Conservation (phyloP, 2,797 vertebrate species). For the Sciurus carolinensis region DNA sequence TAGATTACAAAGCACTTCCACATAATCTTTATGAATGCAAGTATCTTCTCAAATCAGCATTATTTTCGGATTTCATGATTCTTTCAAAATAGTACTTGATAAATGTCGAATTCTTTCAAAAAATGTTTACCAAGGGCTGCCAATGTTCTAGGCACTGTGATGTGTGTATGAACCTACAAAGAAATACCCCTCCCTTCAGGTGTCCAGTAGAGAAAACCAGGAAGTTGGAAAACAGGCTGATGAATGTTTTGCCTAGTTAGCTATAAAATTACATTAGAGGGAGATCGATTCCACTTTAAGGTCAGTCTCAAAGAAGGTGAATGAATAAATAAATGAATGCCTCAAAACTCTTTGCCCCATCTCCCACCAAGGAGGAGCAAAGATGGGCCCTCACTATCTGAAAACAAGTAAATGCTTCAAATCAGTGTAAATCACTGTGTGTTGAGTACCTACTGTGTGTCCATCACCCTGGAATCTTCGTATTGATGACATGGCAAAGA, state of each 20-base stretch:
- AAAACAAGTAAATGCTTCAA: background rate
- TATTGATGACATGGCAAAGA: background rate
- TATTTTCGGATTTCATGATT: constrained; percentile 48
- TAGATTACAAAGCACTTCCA: constrained; percentile 41
- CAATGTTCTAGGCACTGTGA: background rate
- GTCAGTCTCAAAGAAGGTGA: background rate
- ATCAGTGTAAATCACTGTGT: background rate
- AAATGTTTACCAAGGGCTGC: background rate
- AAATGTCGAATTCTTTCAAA: constrained; percentile 48
- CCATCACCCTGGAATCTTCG: background rate
- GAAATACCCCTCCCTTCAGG: background rate
- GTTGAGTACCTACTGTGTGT: background rate
- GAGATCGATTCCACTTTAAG: background rate
- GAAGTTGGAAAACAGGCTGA: background rate
- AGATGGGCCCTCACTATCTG: background rate
- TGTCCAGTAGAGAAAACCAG: background rate
- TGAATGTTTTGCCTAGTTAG: background rate
- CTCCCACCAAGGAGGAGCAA: background rate
- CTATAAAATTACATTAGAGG: background rate
- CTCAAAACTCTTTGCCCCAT: background rate
- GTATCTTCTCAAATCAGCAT: constrained; percentile 35
- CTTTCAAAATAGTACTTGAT: constrained; percentile 44
- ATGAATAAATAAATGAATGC: background rate
- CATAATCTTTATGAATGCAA: constrained; percentile 42
- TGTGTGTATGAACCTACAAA: background rate